Base-by-base conservation (phyloP, 2,888 invertebrate species). In the Hydrotaea cyrtoneurina region DNA sequence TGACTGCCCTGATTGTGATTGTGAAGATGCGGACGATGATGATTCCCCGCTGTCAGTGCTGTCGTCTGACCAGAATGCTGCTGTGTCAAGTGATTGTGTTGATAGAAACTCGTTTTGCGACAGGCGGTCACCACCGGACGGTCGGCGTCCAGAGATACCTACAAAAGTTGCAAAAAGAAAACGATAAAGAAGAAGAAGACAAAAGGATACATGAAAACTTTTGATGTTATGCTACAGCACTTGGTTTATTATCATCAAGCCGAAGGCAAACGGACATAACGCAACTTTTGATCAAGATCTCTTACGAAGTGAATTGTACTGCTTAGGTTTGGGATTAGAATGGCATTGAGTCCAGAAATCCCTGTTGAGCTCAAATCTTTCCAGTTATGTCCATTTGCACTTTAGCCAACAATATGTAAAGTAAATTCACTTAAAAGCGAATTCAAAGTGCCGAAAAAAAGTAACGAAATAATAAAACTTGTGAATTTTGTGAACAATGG, bases 71-170 rank as follows among this genome's bases (percentile, higher is more conserved):
- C 82, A 31, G 79, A 36, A 71, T 76, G 23, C 71, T 69, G 0
- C 71, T 86, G 13, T 77, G 85, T 78, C 36, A 64, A 31, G 39
- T 84, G 82, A 73, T 86, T 79, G 23, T 90, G 89, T 78, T 89
- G 89, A 86, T 89, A 90, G 93, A 87, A 92, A 90, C 89, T 92
- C 77, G 90, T 89, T 84, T 90, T 92, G 86, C 92, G 89, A 91
- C 93, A 88, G 50, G 92, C 90, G 53, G 91, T 90, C 50, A 92
- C 92, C 86, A 92, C 89, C 80, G 92, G 91, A 66, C 91, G 92
- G 87, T 92, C 92, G 76, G 91, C 89, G 86, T 92, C 92, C 86
- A 93, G 87, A 21, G 92, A 91, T 80, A 92, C 92, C 93, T 93
- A 89, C 11, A 83, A 81, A 39, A 23, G 21, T 21, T 26, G 11